These are phyloP conservation scores for Notothenia coriiceps DNA, from an alignment of 2,113 vertebrate genomes.

Conservation along the genomic window DNA sequence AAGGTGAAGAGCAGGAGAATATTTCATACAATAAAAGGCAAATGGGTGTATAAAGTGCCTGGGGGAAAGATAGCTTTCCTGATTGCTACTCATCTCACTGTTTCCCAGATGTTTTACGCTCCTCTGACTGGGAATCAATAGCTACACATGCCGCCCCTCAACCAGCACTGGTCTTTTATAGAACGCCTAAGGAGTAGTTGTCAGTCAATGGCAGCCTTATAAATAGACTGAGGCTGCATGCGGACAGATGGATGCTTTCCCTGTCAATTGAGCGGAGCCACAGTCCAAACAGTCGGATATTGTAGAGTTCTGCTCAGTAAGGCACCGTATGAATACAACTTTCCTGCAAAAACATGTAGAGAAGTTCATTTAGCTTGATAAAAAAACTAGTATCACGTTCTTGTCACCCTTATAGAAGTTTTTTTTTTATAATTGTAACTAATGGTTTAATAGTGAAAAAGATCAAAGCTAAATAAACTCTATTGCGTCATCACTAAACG, in stretches of 20 bases:
- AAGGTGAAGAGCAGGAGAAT: slow-evolving; percentile 66
- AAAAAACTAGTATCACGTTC: background rate
- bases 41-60: slow-evolving; percentile 82
- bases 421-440: background rate
- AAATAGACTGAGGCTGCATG: slow-evolving; percentile 68
- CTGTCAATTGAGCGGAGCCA: slow-evolving; percentile 61
- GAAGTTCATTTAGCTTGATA: background rate
- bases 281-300: slow-evolving; percentile 38
- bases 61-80: slow-evolving; percentile 78
- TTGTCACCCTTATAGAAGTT: background rate
- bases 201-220: slow-evolving; percentile 73
- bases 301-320: slow-evolving; percentile 9
- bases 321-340: background rate
- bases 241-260: slow-evolving; percentile 58
- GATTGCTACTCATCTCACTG: slow-evolving; percentile 80
- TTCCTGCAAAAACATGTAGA: background rate
- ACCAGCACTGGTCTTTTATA: slow-evolving; percentile 65
- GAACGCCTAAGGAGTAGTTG: slow-evolving; percentile 70
- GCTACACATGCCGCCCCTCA: slow-evolving; percentile 78
- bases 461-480: no score
- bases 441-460: background rate
- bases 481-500: background rate
- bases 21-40: slow-evolving; percentile 79
- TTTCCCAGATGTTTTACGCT: slow-evolving; percentile 83
- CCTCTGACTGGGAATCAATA: slow-evolving; percentile 86